Evolutionary conservation across 2,888 invertebrate genomes (phyloP).

Genomic region (Unio delphinus): DNA sequence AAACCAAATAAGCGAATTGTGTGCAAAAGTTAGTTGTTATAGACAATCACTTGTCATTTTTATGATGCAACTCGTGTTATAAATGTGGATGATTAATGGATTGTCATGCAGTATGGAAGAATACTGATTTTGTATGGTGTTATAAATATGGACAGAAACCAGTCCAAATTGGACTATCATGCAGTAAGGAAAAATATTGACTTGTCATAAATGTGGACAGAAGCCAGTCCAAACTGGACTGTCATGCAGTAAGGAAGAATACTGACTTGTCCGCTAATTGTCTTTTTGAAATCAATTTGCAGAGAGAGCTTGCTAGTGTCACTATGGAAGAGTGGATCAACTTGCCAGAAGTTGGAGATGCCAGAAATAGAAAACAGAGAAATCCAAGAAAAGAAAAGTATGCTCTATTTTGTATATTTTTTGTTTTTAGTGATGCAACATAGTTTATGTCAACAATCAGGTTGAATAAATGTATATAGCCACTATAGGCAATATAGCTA

Average conservation of each 20-base stretch:
- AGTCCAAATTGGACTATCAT: background rate
- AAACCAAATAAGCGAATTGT: too few species aligned
- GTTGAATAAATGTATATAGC: too few species aligned
- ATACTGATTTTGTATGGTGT: background rate
- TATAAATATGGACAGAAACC: background rate
- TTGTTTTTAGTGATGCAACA: background rate
- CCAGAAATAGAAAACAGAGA: constrained; percentile 94
- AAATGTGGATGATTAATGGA: background rate
- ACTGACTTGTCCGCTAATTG: too few species aligned
- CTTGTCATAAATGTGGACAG: background rate
- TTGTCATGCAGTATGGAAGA: background rate
- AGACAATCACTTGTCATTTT: too few species aligned
- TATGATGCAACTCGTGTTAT: too few species aligned
- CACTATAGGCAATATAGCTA: too few species aligned
- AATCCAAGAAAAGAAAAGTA: constrained; percentile 93
- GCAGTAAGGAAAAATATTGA: background rate
- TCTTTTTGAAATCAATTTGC: constrained; percentile 13
- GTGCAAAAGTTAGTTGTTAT: too few species aligned
- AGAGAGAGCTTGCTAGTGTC: constrained; percentile 75
- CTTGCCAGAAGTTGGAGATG: constrained; percentile 99
- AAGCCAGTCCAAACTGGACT: background rate
- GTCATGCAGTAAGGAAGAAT: background rate
- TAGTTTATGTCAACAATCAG: background rate
- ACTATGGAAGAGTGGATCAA: constrained; percentile 96
- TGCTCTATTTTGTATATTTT: constrained; percentile 22